These are phyloP conservation scores for Pangasius djambal DNA, from an alignment of 2,797 vertebrate genomes.

Conservation along the genomic window DNA sequence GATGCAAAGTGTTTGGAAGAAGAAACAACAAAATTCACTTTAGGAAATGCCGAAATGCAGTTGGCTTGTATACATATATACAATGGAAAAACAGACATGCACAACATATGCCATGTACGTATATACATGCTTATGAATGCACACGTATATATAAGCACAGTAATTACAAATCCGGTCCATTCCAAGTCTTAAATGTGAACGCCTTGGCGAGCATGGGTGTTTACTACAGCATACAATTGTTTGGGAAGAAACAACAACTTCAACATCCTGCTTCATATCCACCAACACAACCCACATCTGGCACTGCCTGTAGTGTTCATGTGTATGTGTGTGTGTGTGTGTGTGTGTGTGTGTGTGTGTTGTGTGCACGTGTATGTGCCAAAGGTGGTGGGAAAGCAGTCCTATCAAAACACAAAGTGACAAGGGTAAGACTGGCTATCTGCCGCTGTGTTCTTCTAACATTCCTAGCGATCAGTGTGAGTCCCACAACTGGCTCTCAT, in stretches of 20 bases:
- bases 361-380: constrained; percentile 19
- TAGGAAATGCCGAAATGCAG: constrained; percentile 15
- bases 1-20: constrained; percentile 27
- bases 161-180: background rate
- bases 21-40: constrained; percentile 33
- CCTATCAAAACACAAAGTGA: constrained; percentile 51
- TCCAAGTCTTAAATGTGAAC: background rate
- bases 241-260: constrained; percentile 7
- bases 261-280: constrained; percentile 19
- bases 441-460: constrained; percentile 42
- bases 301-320: background rate
- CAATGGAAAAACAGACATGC: constrained; percentile 2
- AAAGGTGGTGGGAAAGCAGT: constrained; percentile 45
- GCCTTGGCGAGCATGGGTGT: background rate
- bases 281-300: constrained; percentile 34
- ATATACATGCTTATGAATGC: constrained; percentile 16
- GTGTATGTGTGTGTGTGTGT: constrained; percentile 14
- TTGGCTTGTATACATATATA: background rate
- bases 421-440: constrained; percentile 41
- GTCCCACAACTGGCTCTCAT: constrained; percentile 22
- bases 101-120: background rate
- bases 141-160: constrained; percentile 18
- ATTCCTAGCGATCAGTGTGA: constrained; percentile 46
- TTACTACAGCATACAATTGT: constrained; percentile 18
- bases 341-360: constrained; percentile 20